Evolutionary conservation across 2,113 vertebrate species (phyloP).

Genomic region (Talpa occidentalis): DNA sequence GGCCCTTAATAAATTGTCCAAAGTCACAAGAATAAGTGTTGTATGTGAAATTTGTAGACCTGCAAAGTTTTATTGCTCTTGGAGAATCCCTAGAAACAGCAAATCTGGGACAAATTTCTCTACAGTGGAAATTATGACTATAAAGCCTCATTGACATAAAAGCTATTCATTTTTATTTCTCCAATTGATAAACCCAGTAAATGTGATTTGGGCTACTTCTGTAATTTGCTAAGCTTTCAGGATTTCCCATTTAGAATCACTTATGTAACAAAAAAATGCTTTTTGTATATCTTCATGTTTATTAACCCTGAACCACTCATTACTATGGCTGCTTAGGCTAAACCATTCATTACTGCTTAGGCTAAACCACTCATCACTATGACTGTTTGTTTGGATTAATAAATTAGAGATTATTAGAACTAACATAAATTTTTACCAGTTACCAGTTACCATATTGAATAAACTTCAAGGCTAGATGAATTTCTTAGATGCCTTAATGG

Average conservation of each 20-base stretch:
- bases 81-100: background rate
- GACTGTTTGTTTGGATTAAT: slow-evolving; percentile 79
- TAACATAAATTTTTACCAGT: slow-evolving; percentile 75
- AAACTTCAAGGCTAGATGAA: slow-evolving; percentile 77
- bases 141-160: background rate
- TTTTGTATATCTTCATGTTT: slow-evolving; percentile 80
- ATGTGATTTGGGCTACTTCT: slow-evolving; percentile 17
- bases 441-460: slow-evolving; percentile 71
- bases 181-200: background rate
- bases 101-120: background rate
- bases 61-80: background rate
- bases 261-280: slow-evolving; percentile 8
- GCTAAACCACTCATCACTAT: slow-evolving; percentile 77
- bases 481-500: slow-evolving; percentile 24
- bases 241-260: background rate
- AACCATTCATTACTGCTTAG: slow-evolving; percentile 76
- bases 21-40: background rate
- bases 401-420: slow-evolving; percentile 50
- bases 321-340: slow-evolving; percentile 75
- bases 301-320: slow-evolving; percentile 76
- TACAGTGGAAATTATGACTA: background rate
- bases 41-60: background rate
- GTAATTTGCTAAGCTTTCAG: slow-evolving; percentile 30
- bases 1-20: background rate
- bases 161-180: background rate